Evolutionary conservation across 2,888 invertebrate species (phyloP), one percentile per base, ranked within the genome.

Genomic region (Mythimna impura): DNA sequence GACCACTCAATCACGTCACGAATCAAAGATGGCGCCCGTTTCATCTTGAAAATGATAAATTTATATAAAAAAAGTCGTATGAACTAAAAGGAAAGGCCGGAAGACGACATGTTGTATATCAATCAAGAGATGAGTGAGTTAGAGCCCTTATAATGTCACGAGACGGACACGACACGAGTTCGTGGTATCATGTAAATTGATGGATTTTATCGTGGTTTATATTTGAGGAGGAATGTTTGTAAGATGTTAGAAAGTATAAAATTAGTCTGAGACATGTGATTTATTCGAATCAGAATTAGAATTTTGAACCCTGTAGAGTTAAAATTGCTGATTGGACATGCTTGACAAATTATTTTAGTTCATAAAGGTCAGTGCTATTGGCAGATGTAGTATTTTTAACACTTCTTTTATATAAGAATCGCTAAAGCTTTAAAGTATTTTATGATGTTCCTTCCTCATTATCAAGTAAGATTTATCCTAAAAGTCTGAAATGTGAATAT

Each of bases 41-140:
- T 94, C 93, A 94, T 93, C 93, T 94, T 86, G 63, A 85, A 91
- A 90, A 92, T 93, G 92, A 93, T 93, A 90, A 91, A 94, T 91
- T 88, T 86, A 84, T 87, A 85, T 86, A 88, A 90, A 76, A n/a
- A 91, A 91, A 90, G 79, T 83, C 86, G 81, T 84, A 85, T 88
- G 90, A 89, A 90, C 81, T 90, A 88, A 91, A 30, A 87, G 83
- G 88, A 88, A 89, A 90, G 89, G 90, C 92, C 93, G 93, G 93
- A 91, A 93, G 90, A 88, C 89, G 89, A 89, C 87, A 84, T 85
- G 84, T 82, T 77, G 84, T 84, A 86, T 89, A 91, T 92, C 91
- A 90, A 91, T 91, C 91, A 91, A 80, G 84, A 74, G 79, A 75
- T 83, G 86, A 87, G 75, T 86, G 85, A 87, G 80, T 86, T 71